Evolutionary conservation across 1,140 invertebrate genomes (phyloP), one percentile per base, ranked within the genome.

Genomic region (Phortica variegata): DNA sequence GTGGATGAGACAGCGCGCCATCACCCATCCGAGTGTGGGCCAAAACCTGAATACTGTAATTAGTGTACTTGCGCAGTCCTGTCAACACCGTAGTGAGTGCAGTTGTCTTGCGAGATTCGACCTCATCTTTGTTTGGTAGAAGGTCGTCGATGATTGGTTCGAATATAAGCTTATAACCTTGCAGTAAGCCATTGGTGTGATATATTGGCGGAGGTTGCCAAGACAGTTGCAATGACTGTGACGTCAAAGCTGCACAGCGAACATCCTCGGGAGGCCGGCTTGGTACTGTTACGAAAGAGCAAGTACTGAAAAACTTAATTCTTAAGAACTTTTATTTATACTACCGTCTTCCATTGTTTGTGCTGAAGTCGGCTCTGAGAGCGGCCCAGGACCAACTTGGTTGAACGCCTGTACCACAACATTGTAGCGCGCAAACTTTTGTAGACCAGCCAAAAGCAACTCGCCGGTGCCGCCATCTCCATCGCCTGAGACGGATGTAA

Each of bases 331-430:
- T n/a, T n/a, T n/a, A n/a, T n/a, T n/a, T n/a, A n/a, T n/a, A 13
- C 77, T 80, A 89, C 88, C 88, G 73, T 90, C 89, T 75, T 90
- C 88, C 68, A 90, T 78, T n/a, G 89, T 92, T 61, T 89, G 86
- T 0, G 87, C 86, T 0, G 83, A 80, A 0, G 85, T 79, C 33
- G 88, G 84, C 39, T 89, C 85, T 1, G 87, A 89, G 0, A 87
- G 76, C 3, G 91, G 91, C 19, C 91, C 90, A 2, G 85, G 81
- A 9, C 91, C 92, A 39, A 90, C 84, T 63, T 87, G 84, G 77
- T 95, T 95, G 72, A 89, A 93, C 1, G 91, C 89, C 74, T 92
- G 89, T 32, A 91, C 86, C 21, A 91, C 85, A 10, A 93, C 80
- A 2, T 83, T 83, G 61, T 94, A 94, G 44, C 86, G 80, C 0